These are phyloP conservation scores for Diplosoma virens DNA, from an alignment of 23 tunicate species.

Conservation along the genomic window DNA sequence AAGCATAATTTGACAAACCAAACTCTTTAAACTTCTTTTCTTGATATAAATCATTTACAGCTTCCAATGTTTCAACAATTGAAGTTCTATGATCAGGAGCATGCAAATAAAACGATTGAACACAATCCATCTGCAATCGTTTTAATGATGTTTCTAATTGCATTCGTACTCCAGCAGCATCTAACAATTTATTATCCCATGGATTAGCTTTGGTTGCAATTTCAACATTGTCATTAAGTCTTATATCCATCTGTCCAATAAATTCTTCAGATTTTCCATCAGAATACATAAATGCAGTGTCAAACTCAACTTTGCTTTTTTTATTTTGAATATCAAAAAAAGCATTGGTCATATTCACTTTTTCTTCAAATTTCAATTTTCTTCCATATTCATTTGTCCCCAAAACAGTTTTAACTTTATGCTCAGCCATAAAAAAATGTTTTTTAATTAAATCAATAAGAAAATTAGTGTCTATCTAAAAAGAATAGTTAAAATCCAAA, in stretches of 20 bases:
- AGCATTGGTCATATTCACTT: constrained; percentile 28
- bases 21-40: constrained; percentile 87
- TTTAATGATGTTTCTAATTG: constrained; percentile 79
- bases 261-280: constrained; percentile 77
- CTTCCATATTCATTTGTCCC: constrained; percentile 73
- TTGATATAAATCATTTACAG: constrained; percentile 54
- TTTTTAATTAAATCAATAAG: too few species aligned
- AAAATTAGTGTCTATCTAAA: too few species aligned
- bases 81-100: constrained; percentile 94
- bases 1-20: constrained; percentile 87
- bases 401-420: constrained; percentile 44
- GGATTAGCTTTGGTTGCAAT: constrained; percentile 93
- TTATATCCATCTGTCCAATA: constrained; percentile 49
- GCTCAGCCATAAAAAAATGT: constrained; percentile 20
- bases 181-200: constrained; percentile 56
- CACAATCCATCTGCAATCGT: constrained; percentile 38
- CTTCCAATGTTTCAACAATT: constrained; percentile 67
- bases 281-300: constrained; percentile 89
- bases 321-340: constrained; percentile 24
- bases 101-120: constrained; percentile 79
- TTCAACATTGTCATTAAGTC: constrained; percentile 5
- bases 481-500: too few species aligned
- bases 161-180: constrained; percentile 47
- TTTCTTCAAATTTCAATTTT: constrained; percentile 45
- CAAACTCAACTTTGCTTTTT: constrained; percentile 33